phyloP scores from a whole-genome alignment of 2,113 vertebrate species.

The Malurus melanocephalus region DNA sequence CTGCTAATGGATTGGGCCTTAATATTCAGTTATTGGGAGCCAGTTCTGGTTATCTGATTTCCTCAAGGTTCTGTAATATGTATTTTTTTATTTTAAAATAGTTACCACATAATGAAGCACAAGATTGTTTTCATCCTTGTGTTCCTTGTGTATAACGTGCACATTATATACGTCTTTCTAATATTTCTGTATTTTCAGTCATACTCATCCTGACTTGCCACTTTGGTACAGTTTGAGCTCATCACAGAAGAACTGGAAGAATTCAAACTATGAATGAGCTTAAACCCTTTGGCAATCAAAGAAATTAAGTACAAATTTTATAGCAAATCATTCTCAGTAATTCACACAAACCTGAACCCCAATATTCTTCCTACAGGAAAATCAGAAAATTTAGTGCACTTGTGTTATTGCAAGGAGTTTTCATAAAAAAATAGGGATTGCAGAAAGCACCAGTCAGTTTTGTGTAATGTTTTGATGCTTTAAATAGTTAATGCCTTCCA shows the following conservation, averaged over 20 bases:
- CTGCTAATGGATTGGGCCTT: not conserved
- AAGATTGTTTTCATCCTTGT: not conserved
- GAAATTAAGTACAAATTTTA: not conserved
- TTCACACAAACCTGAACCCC: not conserved
- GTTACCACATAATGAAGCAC: not conserved
- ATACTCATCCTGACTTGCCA: not conserved
- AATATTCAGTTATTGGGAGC: not conserved
- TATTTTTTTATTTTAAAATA: not conserved
- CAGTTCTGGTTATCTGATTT: not conserved
- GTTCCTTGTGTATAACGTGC: not conserved
- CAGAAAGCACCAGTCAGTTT: not conserved
- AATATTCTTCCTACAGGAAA: not conserved
- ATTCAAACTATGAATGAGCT: not conserved
- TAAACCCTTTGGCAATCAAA: not conserved
- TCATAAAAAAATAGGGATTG: not conserved
- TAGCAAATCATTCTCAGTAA: not conserved
- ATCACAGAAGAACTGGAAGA: not conserved
- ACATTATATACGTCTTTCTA: not conserved
- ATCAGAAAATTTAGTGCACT: not conserved
- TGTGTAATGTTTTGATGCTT: not conserved
- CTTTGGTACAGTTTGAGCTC: not conserved
- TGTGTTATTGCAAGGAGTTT: not conserved
- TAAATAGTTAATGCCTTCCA: slow-evolving; percentile 41
- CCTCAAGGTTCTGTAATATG: not conserved
- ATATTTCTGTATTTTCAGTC: not conserved